Evolutionary conservation across 2,888 invertebrate species (phyloP).

Genomic region (Ophion costatus): DNA sequence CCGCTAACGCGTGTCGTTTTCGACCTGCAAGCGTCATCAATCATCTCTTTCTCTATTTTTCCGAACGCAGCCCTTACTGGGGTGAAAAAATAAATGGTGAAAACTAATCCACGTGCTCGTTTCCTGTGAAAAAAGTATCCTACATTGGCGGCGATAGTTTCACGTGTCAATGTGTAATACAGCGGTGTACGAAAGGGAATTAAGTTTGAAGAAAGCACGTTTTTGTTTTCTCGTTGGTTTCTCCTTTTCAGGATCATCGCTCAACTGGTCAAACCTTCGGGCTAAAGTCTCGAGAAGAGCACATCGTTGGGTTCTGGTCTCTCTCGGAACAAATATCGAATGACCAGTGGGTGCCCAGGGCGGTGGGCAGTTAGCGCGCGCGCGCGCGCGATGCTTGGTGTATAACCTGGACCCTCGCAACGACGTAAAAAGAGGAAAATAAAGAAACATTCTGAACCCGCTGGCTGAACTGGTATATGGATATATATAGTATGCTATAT

Average conservation of each 20-base stretch:
- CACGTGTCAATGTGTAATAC: too few relatives aligned
- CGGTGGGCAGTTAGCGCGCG: conserved; percentile 65
- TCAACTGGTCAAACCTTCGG: conserved; percentile 56
- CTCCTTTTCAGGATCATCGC: conserved; percentile 50
- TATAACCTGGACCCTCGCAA: conserved; percentile 68
- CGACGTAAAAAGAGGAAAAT: conserved; percentile 47
- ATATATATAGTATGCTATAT: conserved; percentile 22
- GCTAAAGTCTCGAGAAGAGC: conserved; percentile 58
- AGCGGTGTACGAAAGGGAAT: neutral
- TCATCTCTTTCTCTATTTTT: too few relatives aligned
- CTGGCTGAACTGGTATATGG: conserved; percentile 55
- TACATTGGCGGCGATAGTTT: too few relatives aligned
- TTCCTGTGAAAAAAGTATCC: too few relatives aligned
- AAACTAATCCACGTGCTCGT: too few relatives aligned
- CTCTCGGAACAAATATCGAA: conserved; percentile 70
- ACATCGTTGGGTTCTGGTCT: conserved; percentile 58
- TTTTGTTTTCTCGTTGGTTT: conserved; percentile 32
- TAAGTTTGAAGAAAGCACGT: conserved; percentile 11
- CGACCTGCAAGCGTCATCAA: too few relatives aligned
- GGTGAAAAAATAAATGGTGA: too few relatives aligned
- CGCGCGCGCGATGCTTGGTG: conserved; percentile 57
- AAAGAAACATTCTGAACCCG: conserved; percentile 44
- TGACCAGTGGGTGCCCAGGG: conserved; percentile 69
- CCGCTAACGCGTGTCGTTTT: too few relatives aligned
- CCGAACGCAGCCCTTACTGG: too few relatives aligned